Evolutionary conservation across 2,888 invertebrate genomes (phyloP), one percentile per base, ranked within the genome.

Genomic region (Capitulum mitella): DNA sequence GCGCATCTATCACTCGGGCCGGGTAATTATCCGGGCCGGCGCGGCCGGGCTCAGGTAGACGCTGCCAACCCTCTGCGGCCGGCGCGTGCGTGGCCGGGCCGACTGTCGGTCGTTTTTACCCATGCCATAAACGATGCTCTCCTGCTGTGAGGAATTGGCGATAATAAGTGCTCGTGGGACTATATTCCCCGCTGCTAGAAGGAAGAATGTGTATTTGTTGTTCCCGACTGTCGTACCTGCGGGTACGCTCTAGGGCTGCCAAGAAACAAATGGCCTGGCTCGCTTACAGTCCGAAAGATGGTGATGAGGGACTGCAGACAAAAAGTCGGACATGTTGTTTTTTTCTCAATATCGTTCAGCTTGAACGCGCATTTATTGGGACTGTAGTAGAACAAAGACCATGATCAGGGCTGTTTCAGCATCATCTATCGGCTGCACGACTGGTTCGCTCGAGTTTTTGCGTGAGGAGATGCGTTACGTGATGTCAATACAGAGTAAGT

Each of bases 201-300:
- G 32, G 64, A 12, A 64, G 64, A 64, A 64, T 32, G 64, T 19
- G 64, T 64, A 34, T 64, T 64, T 64, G 64, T 64, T 64, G 64
- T 64, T 64, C 34, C 34, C 64, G 32, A 29, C 34, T 34, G 64
- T 32, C 64, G 19, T 19, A 5, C 64, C 16, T 14, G 64, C 34
- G 64, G 29, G 58, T 29, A 51, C 58, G 58, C 58, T 29, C n/a
- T n/a, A 29, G 58, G 58, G 32, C 16, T 29, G 3, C 34, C 19
- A 5, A 34, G 6, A 29, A 34, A 64, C 64, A 64, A 64, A 64
- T 64, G 64, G 64, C 19, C 19, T 34, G 19, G 64, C 64, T 58
- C 32, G 29, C 32, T 64, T 51, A 29, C 64, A 5, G 16, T 19
- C 64, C 14, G 34, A 22, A 22, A 6, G 3, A 34, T 34, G 64